Evolutionary conservation across 2,113 vertebrate genomes (phyloP).

Genomic region (Manacus vitellinus): DNA sequence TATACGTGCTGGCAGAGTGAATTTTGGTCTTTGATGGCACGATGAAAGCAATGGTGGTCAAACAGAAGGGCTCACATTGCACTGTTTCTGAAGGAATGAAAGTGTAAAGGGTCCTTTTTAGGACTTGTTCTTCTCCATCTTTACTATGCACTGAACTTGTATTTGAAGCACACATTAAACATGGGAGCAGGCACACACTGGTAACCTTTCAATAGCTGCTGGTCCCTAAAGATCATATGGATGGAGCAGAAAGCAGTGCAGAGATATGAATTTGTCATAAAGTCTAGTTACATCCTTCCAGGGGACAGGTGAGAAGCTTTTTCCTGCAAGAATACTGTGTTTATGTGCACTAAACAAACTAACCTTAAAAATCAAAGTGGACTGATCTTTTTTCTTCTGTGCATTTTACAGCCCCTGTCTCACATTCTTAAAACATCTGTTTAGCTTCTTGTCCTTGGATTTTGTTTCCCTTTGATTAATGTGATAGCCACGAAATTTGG

Average conservation of each 20-base stretch:
- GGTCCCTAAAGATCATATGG: background rate
- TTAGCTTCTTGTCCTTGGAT: slow-evolving; percentile 61
- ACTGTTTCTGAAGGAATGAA: background rate
- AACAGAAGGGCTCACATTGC: background rate
- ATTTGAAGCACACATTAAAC: background rate
- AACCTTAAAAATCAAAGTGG: background rate
- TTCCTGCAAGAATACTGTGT: background rate
- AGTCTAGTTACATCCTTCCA: background rate
- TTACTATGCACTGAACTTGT: background rate
- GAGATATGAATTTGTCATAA: background rate
- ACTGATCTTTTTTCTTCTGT: background rate
- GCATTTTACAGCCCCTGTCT: slow-evolving; percentile 32
- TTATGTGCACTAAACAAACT: background rate
- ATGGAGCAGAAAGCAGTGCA: background rate
- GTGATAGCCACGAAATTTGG: slow-evolving; percentile 81
- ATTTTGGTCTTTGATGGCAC: background rate
- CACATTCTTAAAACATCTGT: slow-evolving; percentile 67
- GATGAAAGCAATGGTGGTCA: background rate
- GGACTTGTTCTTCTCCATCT: background rate
- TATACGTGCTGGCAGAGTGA: background rate
- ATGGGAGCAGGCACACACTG: background rate
- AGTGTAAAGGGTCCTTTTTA: background rate
- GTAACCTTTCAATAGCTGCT: background rate
- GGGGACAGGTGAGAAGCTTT: slow-evolving; percentile 3
- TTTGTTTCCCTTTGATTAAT: slow-evolving; percentile 85